Conservation (phyloP, 2,888 invertebrate genomes). For the Diplolepis rosae region DNA sequence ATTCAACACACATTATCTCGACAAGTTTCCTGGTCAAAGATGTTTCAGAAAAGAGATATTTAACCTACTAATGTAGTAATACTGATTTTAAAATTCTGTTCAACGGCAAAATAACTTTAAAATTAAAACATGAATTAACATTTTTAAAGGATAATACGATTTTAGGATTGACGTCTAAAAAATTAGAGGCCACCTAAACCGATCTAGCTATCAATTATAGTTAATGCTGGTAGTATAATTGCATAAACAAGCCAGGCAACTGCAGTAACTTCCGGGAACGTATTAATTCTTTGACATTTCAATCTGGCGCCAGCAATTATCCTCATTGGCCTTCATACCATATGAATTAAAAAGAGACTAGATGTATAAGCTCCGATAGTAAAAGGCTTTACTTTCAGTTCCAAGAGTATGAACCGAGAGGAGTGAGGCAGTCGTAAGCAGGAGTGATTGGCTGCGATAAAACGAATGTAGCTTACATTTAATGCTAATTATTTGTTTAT, state of each 20-base stretch:
- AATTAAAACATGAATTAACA: too few species aligned
- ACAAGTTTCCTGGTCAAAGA: too few species aligned
- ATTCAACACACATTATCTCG: neutral
- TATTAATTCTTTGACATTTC: conserved; percentile 48
- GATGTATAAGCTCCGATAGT: conserved; percentile 11
- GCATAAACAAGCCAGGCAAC: neutral
- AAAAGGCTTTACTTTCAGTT: neutral
- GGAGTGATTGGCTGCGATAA: conserved; percentile 47
- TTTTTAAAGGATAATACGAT: too few species aligned
- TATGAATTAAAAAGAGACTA: neutral
- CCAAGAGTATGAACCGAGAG: conserved; percentile 28
- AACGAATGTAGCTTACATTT: conserved; percentile 55
- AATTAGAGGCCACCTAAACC: neutral
- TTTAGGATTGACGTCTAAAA: neutral
- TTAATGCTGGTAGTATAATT: neutral
- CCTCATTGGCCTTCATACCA: neutral
- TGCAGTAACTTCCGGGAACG: conserved; percentile 39
- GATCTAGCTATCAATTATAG: neutral
- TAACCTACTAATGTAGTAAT: too few species aligned
- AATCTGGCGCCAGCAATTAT: conserved; percentile 34
- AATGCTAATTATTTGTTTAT: conserved; percentile 69
- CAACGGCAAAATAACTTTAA: too few species aligned
- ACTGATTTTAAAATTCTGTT: too few species aligned
- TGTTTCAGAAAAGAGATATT: too few species aligned
- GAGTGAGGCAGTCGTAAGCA: conserved; percentile 32